Conservation (phyloP, 1,140 invertebrate species). For the Condylostylus longicornis region DNA sequence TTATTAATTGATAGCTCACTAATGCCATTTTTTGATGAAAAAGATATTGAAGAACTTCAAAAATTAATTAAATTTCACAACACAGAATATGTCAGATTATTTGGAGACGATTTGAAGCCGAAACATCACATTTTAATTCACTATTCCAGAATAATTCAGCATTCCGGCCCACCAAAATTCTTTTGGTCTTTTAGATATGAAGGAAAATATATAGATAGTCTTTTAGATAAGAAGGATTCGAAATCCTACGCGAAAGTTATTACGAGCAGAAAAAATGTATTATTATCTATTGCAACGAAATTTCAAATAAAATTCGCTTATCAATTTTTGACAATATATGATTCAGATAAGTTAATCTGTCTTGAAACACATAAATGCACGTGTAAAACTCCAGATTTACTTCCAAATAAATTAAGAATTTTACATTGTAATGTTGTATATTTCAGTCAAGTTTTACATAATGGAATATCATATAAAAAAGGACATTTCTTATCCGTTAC, state of each 20-base stretch:
- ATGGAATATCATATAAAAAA: too few species aligned
- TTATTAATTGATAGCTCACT: too few species aligned
- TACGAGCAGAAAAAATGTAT: conserved; percentile 12
- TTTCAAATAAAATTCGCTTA: conserved; percentile 12
- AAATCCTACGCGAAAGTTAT: conserved; percentile 13
- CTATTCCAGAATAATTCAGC: conserved; percentile 13
- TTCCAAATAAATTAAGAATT: too few species aligned
- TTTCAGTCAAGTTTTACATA: too few species aligned
- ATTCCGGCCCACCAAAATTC: conserved; percentile 12
- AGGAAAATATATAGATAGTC: conserved; percentile 17
- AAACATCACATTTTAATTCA: conserved; percentile 20
- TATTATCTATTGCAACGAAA: conserved; percentile 11
- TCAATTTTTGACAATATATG: too few species aligned
- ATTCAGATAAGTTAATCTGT: too few species aligned
- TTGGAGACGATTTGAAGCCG: conserved; percentile 12
- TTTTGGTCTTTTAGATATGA: conserved; percentile 18
- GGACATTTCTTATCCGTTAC: too few species aligned
- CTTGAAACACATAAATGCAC: too few species aligned
- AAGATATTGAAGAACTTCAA: conserved; percentile 7
- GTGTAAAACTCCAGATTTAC: too few species aligned
- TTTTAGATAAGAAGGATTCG: too few species aligned
- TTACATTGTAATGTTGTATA: too few species aligned
- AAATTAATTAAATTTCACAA: conserved; percentile 8
- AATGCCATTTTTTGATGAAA: too few species aligned
- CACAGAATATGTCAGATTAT: conserved; percentile 11